Evolutionary conservation across 2,113 vertebrate genomes (phyloP), one percentile per base, ranked within the genome.

Genomic region (Ancistrus triradiatus): DNA sequence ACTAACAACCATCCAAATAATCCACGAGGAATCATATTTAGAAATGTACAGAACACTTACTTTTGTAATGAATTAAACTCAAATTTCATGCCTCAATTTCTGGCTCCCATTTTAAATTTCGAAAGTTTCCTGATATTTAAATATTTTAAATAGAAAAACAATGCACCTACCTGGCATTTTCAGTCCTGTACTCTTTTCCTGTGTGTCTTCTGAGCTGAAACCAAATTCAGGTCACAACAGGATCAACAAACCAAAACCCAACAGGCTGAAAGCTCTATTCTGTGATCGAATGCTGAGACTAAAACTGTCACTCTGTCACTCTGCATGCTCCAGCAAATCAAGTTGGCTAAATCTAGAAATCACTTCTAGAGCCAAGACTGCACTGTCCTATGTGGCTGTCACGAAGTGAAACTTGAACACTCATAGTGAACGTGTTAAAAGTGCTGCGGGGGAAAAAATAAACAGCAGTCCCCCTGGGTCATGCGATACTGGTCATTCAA

Each of bases 401-500:
- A 15, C 7, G 28, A 40, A 50, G n/a, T 15, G 53, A 58, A 55
- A 42, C 22, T 40, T 13, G 46, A 8, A 3, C 33, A 2, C n/a
- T 28, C 31, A 2, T n/a, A 66, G 17, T 19, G 4, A 9, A 47
- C 17, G 35, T 10, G 8, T 25, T 47, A 59, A 66, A 58, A 42
- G 33, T 25, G 52, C 18, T 15, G 17, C 7, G 6, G 18, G 33
- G 47, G 43, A 37, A 56, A 15, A 58, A 64, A 53, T 43, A 17
- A 43, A 28, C 13, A 56, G 37, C 14, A 15, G 6, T 21, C 10
- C 17, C 13, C 25, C 18, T 33, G 8, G 67, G 67, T 66, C 63
- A 59, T 46, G 63, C 27, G 59, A 47, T 31, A 40, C 15, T 17
- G 68, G 63, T 74, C 68, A 58, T 74, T 67, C 40, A 53, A 59